Conservation (phyloP, 2,797 vertebrate species). For the Coregonus ussuriensis region DNA sequence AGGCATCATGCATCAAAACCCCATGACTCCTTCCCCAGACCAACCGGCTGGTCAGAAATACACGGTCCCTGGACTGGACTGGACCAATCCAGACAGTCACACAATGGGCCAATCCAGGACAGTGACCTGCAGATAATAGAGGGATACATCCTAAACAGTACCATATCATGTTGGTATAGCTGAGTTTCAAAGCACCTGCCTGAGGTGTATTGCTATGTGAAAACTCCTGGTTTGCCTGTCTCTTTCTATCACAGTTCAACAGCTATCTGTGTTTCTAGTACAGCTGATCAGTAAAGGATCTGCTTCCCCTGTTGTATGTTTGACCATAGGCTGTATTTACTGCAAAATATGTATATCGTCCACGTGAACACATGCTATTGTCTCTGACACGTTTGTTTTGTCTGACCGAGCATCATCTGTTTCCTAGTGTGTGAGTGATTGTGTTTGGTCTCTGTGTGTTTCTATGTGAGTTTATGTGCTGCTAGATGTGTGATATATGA, state of each 20-base stretch:
- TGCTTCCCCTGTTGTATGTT: conserved; percentile 1
- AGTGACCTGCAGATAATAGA: background rate
- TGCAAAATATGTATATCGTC: too few species aligned
- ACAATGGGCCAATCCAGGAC: background rate
- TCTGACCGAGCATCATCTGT: background rate
- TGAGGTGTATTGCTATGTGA: background rate
- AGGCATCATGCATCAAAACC: background rate
- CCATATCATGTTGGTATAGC: too few species aligned
- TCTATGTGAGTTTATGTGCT: too few species aligned
- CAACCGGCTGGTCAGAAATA: background rate
- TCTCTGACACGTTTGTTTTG: too few species aligned
- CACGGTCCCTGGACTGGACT: background rate
- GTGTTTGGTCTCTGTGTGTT: background rate
- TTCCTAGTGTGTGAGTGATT: background rate
- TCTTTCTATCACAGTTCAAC: conserved; percentile 17
- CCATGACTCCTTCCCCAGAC: background rate
- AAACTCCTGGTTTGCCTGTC: background rate
- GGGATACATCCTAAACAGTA: background rate
- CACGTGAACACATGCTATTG: too few species aligned
- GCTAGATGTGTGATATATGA: background rate
- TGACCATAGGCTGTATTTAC: background rate
- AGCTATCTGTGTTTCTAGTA: background rate
- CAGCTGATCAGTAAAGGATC: background rate
- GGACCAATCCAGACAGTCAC: background rate
- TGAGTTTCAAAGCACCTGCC: background rate